phyloP scores from a whole-genome alignment of 2,113 vertebrate genomes.

The Ardeotis arabs region DNA sequence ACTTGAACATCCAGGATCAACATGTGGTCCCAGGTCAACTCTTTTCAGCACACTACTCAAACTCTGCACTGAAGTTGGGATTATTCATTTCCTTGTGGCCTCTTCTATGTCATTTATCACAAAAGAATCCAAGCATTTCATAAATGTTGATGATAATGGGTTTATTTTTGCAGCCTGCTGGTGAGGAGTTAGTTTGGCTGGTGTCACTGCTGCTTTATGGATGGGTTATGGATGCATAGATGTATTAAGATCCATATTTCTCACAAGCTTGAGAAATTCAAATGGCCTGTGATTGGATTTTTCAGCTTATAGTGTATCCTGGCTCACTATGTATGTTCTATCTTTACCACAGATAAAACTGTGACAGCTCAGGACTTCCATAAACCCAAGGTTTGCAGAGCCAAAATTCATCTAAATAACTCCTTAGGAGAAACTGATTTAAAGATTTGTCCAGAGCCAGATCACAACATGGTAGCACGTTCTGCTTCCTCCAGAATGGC shows the following conservation, averaged over 20 bases:
- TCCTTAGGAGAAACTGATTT: neutral
- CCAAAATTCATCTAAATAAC: neutral
- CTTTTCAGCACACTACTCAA: slow-evolving; percentile 27
- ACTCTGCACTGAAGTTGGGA: neutral
- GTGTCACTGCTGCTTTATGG: neutral
- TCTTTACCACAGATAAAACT: neutral
- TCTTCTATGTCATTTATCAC: slow-evolving; percentile 16
- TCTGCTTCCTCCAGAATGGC: neutral
- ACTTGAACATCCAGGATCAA: neutral
- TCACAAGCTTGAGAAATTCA: neutral
- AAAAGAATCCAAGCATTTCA: slow-evolving; percentile 21
- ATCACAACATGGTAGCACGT: neutral
- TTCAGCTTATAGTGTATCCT: neutral
- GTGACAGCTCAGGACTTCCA: neutral
- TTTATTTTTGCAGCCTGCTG: slow-evolving; percentile 12
- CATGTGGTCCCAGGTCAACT: neutral
- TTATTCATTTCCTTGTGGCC: slow-evolving; percentile 22
- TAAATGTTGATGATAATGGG: slow-evolving; percentile 23
- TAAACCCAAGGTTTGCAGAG: neutral
- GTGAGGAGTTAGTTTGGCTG: neutral
- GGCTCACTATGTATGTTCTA: neutral
- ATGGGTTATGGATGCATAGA: neutral
- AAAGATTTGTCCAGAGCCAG: neutral
- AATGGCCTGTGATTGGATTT: neutral
- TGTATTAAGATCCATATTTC: neutral